A percentile compares a stretch with the other conserved stretches of the same genome.
Evolutionary conservation across 1,140 invertebrate species (phyloP).

Genomic region (Diachasmimorpha longicaudata): DNA sequence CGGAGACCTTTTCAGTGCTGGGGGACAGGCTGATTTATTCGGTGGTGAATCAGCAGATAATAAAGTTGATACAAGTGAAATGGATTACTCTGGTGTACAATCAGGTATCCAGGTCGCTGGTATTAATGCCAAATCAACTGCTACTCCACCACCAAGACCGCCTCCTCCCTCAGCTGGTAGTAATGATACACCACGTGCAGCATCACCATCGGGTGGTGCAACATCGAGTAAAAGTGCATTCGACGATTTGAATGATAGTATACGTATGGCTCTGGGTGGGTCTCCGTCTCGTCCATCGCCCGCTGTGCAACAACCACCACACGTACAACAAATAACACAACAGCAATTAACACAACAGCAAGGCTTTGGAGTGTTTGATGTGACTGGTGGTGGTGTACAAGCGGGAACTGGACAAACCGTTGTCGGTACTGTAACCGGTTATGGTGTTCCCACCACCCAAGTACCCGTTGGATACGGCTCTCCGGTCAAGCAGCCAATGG

Average conservation of each 20-base stretch:
- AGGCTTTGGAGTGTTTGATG: slow-evolving; percentile 32
- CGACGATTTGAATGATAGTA: slow-evolving; percentile 75
- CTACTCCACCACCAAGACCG: slow-evolving; percentile 63
- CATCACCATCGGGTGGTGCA: slow-evolving; percentile 46
- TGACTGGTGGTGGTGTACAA: slow-evolving; percentile 16
- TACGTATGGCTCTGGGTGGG: slow-evolving; percentile 71
- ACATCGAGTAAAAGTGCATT: slow-evolving; percentile 68
- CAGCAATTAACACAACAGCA: slow-evolving; percentile 51
- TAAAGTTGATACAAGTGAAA: slow-evolving; percentile 41
- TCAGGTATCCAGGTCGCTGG: slow-evolving; percentile 39
- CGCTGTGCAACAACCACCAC: slow-evolving; percentile 46
- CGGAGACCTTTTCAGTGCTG: slow-evolving; percentile 57
- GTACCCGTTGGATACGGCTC: slow-evolving; percentile 66
- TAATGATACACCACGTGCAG: slow-evolving; percentile 60
- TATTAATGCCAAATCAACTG: slow-evolving; percentile 51
- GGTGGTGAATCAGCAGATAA: slow-evolving; percentile 55
- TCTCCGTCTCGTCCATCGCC: slow-evolving; percentile 64
- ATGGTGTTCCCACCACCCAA: slow-evolving; percentile 50
- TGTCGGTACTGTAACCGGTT: slow-evolving; percentile 39
- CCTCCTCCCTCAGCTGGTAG: slow-evolving; percentile 59
- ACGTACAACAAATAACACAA: slow-evolving; percentile 45
- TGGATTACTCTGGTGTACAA: slow-evolving; percentile 39
- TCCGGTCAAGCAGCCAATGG: slow-evolving; percentile 67
- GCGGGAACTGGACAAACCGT: slow-evolving; percentile 38
- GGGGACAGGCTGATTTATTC: slow-evolving; percentile 58